Evolutionary conservation across 2,888 invertebrate species (phyloP).

Genomic region (Ochropacha duplaris): DNA sequence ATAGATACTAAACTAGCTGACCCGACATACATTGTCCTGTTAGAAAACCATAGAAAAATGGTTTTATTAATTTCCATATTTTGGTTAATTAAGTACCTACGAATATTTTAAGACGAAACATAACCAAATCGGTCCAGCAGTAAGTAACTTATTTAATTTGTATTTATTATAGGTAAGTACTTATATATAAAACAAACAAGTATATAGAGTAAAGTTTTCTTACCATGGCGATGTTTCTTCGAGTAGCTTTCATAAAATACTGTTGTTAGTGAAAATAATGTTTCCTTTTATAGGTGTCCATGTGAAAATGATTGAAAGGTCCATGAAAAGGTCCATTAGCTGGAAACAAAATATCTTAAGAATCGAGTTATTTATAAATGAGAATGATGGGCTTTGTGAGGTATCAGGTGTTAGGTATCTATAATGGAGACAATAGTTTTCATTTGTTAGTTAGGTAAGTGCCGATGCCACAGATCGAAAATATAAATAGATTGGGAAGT

Average conservation of each 20-base stretch:
- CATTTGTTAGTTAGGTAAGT: neutral
- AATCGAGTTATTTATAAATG: constrained; percentile 32
- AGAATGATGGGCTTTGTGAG: constrained; percentile 9
- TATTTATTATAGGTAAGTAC: neutral
- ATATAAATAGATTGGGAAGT: too few species aligned
- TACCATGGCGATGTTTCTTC: constrained; percentile 52
- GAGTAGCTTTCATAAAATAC: constrained; percentile 29
- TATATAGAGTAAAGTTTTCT: constrained; percentile 19
- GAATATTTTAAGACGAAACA: too few species aligned
- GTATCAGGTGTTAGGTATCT: constrained; percentile 9
- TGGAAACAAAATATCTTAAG: constrained; percentile 29
- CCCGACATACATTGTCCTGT: too few species aligned
- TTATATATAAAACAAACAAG: neutral
- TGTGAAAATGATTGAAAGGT: constrained; percentile 54
- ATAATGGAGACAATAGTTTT: constrained; percentile 21
- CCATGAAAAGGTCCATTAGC: constrained; percentile 66
- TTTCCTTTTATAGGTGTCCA: constrained; percentile 56
- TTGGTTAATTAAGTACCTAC: too few species aligned
- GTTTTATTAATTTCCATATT: too few species aligned
- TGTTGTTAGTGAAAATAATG: constrained; percentile 31
- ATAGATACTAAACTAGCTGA: too few species aligned
- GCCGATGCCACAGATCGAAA: too few species aligned
- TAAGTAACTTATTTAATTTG: too few species aligned
- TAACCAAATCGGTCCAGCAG: too few species aligned
- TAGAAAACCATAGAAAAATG: too few species aligned